Conservation (phyloP, 2,113 vertebrate species). For the Nyctibius bracteatus region DNA sequence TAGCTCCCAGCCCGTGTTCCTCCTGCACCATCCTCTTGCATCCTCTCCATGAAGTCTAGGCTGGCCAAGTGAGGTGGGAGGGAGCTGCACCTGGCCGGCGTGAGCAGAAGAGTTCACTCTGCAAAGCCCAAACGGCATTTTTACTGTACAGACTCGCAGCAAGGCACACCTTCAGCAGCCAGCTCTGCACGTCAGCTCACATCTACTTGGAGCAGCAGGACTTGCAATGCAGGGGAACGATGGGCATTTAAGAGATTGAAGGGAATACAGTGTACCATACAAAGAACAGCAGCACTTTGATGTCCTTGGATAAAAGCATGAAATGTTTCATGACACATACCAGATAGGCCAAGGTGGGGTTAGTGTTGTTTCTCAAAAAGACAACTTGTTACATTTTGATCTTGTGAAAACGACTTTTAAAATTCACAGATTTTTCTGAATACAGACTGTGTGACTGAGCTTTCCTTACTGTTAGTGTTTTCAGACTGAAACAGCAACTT, state of each 20-base stretch:
- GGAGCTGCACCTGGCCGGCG: fast-evolving
- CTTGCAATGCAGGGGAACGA: neutral
- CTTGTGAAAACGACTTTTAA: neutral
- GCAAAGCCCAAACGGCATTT: neutral
- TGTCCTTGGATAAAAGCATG: neutral
- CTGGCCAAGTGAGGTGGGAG: neutral
- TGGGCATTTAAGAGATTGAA: neutral
- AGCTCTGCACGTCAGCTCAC: neutral
- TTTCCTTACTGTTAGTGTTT: neutral
- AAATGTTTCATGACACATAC: neutral
- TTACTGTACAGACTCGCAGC: fast-evolving
- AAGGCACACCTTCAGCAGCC: neutral
- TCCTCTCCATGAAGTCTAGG: neutral
- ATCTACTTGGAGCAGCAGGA: neutral
- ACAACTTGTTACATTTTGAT: neutral
- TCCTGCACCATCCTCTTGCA: neutral
- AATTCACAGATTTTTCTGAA: neutral
- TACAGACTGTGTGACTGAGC: neutral
- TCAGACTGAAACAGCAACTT: neutral
- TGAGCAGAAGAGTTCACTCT: neutral
- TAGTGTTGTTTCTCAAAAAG: neutral
- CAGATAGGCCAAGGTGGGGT: neutral
- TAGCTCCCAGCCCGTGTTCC: neutral
- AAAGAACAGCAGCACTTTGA: neutral
- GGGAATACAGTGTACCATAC: neutral